These are phyloP conservation scores for Sarcophaga bullata DNA, from an alignment of 1,140 invertebrate genomes.

Conservation along the genomic window DNA sequence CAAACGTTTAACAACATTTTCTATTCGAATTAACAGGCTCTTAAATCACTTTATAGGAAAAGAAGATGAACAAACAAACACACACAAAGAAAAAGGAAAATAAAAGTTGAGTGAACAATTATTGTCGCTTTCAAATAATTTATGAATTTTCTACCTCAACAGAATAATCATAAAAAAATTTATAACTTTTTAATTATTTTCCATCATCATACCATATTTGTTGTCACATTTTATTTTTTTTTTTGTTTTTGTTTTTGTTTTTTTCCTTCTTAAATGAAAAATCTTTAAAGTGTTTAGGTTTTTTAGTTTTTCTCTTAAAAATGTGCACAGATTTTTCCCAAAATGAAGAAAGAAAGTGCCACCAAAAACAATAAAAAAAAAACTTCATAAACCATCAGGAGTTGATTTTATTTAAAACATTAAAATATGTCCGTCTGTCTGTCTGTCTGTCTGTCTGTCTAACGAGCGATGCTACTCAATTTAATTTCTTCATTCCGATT, in stretches of 20 bases:
- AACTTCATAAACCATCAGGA: no score
- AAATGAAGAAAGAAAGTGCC: no score
- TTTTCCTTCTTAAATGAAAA: background rate
- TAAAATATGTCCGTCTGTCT: background rate
- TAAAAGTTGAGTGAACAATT: background rate
- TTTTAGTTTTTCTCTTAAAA: background rate
- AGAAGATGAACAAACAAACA: no score
- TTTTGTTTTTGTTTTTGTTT: background rate
- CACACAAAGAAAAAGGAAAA: background rate
- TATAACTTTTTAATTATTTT: constrained; percentile 9
- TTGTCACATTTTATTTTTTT: no score
- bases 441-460: no score
- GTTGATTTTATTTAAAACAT: background rate
- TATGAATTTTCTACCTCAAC: background rate
- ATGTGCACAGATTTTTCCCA: no score
- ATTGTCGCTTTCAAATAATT: background rate
- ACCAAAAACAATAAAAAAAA: no score
- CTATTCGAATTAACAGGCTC: background rate
- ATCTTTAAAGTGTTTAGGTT: background rate
- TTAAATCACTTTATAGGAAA: background rate
- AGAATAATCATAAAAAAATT: constrained; percentile 8
- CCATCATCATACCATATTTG: background rate
- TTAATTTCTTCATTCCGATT: no score
- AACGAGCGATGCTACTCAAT: no score
- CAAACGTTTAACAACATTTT: background rate